Conservation (phyloP, 1,140 invertebrate species). For the Drosophila gunungcola region DNA sequence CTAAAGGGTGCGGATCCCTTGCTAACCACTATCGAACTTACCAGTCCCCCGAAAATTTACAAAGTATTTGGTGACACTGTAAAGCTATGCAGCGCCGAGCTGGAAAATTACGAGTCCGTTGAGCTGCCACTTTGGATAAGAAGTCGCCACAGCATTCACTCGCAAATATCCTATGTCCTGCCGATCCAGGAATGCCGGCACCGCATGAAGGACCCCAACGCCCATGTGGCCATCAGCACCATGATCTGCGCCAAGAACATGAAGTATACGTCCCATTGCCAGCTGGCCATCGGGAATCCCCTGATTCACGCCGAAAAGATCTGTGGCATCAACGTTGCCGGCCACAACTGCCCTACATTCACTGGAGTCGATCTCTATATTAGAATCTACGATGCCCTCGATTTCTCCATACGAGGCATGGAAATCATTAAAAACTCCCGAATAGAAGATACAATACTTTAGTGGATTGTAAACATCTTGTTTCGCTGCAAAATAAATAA, state of each 20-base stretch:
- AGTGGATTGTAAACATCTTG: background rate
- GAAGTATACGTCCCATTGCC: background rate
- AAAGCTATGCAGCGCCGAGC: slow-evolving; percentile 9
- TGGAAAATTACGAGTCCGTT: background rate
- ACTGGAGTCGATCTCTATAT: slow-evolving; percentile 16
- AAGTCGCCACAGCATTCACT: slow-evolving; percentile 6
- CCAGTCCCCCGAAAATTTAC: background rate
- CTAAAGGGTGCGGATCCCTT: background rate
- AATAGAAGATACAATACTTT: slow-evolving; percentile 9
- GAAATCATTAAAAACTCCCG: background rate
- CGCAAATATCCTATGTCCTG: background rate
- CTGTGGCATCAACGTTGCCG: slow-evolving; percentile 50
- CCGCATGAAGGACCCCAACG: background rate
- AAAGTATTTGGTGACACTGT: background rate
- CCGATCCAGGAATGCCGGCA: slow-evolving; percentile 17
- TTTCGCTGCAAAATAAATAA: too few relatives aligned
- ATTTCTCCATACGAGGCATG: background rate
- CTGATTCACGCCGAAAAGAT: slow-evolving; percentile 24
- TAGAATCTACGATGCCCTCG: slow-evolving; percentile 4
- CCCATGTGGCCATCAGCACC: background rate
- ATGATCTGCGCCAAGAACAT: slow-evolving; percentile 39
- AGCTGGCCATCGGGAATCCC: slow-evolving; percentile 25
- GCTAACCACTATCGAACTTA: slow-evolving; percentile 1
- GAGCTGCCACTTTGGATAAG: slow-evolving; percentile 34
- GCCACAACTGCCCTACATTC: slow-evolving; percentile 35